Evolutionary conservation across 2,888 invertebrate genomes (phyloP).

Genomic region (Drosophila putrida): DNA sequence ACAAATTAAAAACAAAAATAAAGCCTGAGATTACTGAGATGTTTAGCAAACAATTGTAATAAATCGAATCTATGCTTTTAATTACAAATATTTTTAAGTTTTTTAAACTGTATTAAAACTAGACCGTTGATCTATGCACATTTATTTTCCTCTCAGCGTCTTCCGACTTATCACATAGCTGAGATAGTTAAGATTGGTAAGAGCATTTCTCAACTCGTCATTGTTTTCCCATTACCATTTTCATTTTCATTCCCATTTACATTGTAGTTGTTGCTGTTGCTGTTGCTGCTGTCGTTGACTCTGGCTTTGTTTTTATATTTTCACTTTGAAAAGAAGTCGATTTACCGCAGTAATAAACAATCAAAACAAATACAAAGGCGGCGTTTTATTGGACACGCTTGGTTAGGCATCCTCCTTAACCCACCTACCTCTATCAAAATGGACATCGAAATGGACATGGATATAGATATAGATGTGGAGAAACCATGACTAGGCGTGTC

Average conservation of each 20-base stretch:
- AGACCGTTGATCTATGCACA: not conserved
- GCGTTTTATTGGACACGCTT: conserved; percentile 76
- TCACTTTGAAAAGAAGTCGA: conserved; percentile 39
- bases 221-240: conserved; percentile 56
- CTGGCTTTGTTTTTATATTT: conserved; percentile 35
- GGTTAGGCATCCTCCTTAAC: conserved; percentile 54
- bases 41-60: no score
- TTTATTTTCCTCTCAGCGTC: not conserved
- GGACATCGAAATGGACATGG: not conserved
- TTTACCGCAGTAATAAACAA: conserved; percentile 79
- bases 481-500: conserved; percentile 42
- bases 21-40: no score
- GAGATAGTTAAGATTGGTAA: not conserved
- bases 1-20: no score
- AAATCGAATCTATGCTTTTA: no score
- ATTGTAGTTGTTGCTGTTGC: conserved; percentile 29
- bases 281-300: conserved; percentile 14
- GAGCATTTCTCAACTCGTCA: conserved; percentile 46
- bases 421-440: conserved; percentile 10
- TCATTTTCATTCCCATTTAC: conserved; percentile 33
- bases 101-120: no score
- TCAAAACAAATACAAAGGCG: conserved; percentile 76
- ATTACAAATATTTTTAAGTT: no score
- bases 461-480: conserved; percentile 2
- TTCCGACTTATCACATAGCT: not conserved